Percentiles rank a stretch among this genome's conserved stretches.
phyloP scores from a whole-genome alignment of 2,888 invertebrate species.

The Pteria penguin region DNA sequence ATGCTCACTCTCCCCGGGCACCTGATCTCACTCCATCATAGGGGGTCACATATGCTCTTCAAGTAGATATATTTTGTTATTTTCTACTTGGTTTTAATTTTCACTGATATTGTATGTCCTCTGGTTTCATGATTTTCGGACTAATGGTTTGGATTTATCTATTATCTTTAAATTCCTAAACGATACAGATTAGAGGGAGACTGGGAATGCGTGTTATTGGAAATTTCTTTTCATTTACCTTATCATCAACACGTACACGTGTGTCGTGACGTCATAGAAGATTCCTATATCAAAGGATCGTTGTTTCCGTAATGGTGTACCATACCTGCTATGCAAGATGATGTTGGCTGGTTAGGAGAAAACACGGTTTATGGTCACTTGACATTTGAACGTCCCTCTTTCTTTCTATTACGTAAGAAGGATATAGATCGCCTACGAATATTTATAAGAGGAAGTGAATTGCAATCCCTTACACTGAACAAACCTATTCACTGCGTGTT shows the following conservation, averaged over 20 bases:
- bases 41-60: too few relatives aligned
- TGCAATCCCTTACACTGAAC: not conserved
- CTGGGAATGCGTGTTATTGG: not conserved
- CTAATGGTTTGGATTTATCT: too few relatives aligned
- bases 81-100: too few relatives aligned
- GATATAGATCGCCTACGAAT: not conserved
- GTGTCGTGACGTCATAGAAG: not conserved
- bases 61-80: too few relatives aligned
- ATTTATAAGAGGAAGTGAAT: not conserved
- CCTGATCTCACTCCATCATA: too few relatives aligned
- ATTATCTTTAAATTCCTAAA: not conserved
- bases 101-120: too few relatives aligned
- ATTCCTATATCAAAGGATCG: not conserved
- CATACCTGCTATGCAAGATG: not conserved
- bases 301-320: not conserved
- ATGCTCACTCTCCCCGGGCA: too few relatives aligned
- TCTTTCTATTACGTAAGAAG: slow-evolving; percentile 2
- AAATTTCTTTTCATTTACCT: not conserved
- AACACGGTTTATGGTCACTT: not conserved
- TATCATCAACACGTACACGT: not conserved
- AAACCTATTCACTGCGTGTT: not conserved
- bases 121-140: too few relatives aligned
- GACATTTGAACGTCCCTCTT: not conserved
- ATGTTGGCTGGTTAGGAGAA: not conserved
- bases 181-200: not conserved